phyloP scores from a whole-genome alignment of 2,113 vertebrate species.

The Engystomops pustulosus region DNA sequence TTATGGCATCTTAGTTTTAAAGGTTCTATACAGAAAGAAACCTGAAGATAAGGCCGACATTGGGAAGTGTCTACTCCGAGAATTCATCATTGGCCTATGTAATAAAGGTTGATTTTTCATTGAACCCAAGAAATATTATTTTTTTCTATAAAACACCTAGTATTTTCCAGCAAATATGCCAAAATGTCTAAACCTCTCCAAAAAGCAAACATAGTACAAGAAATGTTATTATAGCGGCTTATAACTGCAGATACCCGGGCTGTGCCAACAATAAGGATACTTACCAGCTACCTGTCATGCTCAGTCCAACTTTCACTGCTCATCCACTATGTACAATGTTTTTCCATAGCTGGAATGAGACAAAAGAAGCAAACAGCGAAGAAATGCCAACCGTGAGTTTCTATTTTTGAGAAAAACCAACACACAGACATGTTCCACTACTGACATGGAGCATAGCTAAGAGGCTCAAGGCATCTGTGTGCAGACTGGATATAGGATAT shows the following conservation, averaged over 20 bases:
- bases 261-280: conserved; percentile 20
- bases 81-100: neutral
- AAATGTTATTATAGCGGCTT: conserved; percentile 30
- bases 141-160: conserved; percentile 41
- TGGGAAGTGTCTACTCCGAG: neutral
- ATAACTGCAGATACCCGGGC: conserved; percentile 13
- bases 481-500: neutral
- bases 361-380: neutral
- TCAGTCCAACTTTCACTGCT: neutral
- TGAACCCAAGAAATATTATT: conserved; percentile 32
- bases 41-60: neutral
- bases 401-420: neutral
- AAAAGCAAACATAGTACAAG: conserved; percentile 41
- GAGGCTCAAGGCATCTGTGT: neutral
- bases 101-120: conserved; percentile 21
- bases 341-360: neutral
- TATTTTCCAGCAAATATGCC: conserved; percentile 43
- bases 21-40: neutral
- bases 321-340: neutral
- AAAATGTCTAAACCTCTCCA: conserved; percentile 8
- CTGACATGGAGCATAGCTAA: neutral
- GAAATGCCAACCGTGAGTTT: neutral
- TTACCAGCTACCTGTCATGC: conserved; percentile 38
- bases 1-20: neutral
- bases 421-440: conserved; percentile 8